A percentile compares a stretch with the other conserved stretches of the same genome.
These are phyloP conservation scores for Anthophora plumipes DNA, from an alignment of 2,888 invertebrate genomes.

Conservation along the genomic window DNA sequence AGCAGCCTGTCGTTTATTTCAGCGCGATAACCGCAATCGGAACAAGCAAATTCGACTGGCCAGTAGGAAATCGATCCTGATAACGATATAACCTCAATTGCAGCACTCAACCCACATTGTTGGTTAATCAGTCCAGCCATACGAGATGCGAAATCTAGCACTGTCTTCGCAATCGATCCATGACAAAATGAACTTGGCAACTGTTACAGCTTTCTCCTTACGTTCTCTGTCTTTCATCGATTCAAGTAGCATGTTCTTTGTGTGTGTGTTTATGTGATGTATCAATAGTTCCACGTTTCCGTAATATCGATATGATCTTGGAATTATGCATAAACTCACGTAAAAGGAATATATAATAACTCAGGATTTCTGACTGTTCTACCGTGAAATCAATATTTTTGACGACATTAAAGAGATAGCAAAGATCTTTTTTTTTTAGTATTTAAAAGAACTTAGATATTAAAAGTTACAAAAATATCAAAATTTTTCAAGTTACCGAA, in stretches of 20 bases:
- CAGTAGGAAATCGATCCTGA: slow-evolving; percentile 7
- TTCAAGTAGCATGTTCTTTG: slow-evolving; percentile 21
- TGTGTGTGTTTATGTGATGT: neutral
- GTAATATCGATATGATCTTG: slow-evolving; percentile 5
- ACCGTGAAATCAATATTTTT: too few species aligned
- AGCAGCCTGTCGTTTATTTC: neutral
- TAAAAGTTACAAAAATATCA: too few species aligned
- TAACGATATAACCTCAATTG: slow-evolving; percentile 27
- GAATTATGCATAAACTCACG: neutral
- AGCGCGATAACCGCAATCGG: neutral
- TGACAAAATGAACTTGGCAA: slow-evolving; percentile 58
- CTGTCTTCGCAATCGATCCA: slow-evolving; percentile 50
- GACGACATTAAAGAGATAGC: too few species aligned
- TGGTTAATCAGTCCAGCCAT: slow-evolving; percentile 45
- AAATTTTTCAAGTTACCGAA: too few species aligned
- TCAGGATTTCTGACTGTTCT: too few species aligned
- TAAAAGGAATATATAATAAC: neutral
- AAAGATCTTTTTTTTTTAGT: neutral
- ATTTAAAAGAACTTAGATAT: too few species aligned
- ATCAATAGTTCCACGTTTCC: neutral
- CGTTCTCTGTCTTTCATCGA: slow-evolving; percentile 12
- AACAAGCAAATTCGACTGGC: neutral
- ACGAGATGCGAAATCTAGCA: slow-evolving; percentile 43
- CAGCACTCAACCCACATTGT: slow-evolving; percentile 22
- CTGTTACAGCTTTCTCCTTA: slow-evolving; percentile 42